A percentile compares a stretch with the other conserved stretches of the same genome.
These are phyloP conservation scores for Tetramorium alpestre DNA, from an alignment of 1,140 invertebrate species.

Conservation along the genomic window DNA sequence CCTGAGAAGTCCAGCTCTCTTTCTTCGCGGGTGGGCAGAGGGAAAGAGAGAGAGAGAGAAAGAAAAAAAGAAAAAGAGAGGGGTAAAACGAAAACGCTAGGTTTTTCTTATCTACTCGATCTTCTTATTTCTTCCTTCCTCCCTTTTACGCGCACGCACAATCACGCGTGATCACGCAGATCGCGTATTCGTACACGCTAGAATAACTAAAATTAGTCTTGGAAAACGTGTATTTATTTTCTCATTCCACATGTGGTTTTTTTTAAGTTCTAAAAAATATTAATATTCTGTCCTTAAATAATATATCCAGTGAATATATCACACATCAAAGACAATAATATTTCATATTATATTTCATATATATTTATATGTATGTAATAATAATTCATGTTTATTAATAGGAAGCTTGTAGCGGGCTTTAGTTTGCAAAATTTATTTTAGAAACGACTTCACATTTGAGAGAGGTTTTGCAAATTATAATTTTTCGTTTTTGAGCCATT, in stretches of 20 bases:
- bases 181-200: background rate
- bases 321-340: background rate
- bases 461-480: background rate
- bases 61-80: background rate
- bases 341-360: too few species aligned
- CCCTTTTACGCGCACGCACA: background rate
- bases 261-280: background rate
- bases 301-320: background rate
- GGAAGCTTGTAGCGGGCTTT: background rate
- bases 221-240: background rate
- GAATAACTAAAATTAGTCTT: background rate
- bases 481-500: background rate
- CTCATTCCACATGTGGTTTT: background rate
- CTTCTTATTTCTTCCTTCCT: constrained; percentile 35
- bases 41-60: background rate
- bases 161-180: background rate
- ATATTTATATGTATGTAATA: too few species aligned
- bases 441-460: background rate
- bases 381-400: background rate
- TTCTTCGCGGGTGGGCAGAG: constrained; percentile 2
- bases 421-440: background rate
- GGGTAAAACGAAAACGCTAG: background rate
- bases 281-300: background rate
- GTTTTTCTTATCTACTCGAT: constrained; percentile 37
- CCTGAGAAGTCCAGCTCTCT: constrained; percentile 49